A percentile compares a stretch with the other conserved stretches of the same genome.
Conservation (phyloP, 2,797 vertebrate species). For the Hydrolagus colliei region DNA sequence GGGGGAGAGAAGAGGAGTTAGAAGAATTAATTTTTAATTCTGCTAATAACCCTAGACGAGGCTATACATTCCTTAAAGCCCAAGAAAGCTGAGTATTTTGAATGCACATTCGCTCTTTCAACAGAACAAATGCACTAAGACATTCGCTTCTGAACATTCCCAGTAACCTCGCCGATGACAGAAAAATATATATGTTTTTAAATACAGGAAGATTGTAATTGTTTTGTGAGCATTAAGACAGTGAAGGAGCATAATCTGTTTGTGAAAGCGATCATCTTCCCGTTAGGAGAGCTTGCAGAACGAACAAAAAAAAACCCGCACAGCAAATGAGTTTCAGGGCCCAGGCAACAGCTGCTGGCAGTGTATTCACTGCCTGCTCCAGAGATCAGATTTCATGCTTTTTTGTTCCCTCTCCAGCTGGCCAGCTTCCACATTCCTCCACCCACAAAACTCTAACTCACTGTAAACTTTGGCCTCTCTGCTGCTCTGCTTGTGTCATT, state of each 20-base stretch:
- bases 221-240: too few relatives aligned
- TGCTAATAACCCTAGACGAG: background rate
- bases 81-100: slow-evolving; percentile 25
- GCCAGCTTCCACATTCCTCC: slow-evolving; percentile 46
- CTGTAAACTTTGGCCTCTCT: slow-evolving; percentile 27
- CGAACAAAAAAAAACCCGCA: slow-evolving; percentile 1
- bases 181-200: too few relatives aligned
- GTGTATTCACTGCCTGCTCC: slow-evolving; percentile 44
- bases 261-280: background rate
- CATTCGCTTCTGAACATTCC: background rate
- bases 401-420: slow-evolving; percentile 55
- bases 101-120: slow-evolving; percentile 13
- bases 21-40: slow-evolving; percentile 18
- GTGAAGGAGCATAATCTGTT: background rate
- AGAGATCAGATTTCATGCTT: slow-evolving; percentile 54
- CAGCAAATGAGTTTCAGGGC: slow-evolving; percentile 31
- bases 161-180: background rate
- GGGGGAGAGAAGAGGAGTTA: background rate
- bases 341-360: slow-evolving; percentile 39
- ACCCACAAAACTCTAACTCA: slow-evolving; percentile 44
- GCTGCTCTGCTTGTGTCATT: slow-evolving; percentile 8
- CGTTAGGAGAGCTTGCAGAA: background rate
- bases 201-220: too few relatives aligned
- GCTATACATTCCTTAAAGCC: slow-evolving; percentile 29
- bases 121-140: background rate